Evolutionary conservation across 2,113 vertebrate genomes (phyloP).

Genomic region (Phaethornis superciliosus): DNA sequence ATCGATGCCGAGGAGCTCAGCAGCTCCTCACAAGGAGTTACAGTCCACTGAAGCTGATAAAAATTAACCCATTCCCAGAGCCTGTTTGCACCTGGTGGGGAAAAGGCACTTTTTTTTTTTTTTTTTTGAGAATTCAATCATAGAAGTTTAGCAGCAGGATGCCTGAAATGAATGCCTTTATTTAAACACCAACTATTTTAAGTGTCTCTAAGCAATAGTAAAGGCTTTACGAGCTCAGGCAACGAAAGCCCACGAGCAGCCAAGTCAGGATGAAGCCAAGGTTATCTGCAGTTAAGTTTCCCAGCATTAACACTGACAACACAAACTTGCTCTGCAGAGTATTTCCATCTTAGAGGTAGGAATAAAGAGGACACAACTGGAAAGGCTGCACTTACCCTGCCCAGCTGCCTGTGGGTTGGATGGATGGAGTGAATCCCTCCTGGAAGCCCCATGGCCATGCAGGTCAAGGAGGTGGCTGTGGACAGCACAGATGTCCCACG

Average conservation of each 20-base stretch:
- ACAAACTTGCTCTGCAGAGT: neutral
- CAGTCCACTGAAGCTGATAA: neutral
- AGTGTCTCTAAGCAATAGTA: constrained; percentile 23
- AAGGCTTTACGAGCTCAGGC: neutral
- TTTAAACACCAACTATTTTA: constrained; percentile 30
- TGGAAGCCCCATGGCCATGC: neutral
- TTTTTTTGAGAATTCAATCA: neutral
- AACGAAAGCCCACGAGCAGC: neutral
- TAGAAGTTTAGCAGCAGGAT: neutral
- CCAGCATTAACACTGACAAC: neutral
- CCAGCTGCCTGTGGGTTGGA: neutral
- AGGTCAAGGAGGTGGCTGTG: neutral
- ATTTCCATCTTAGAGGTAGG: neutral
- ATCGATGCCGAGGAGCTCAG: neutral
- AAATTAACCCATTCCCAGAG: neutral
- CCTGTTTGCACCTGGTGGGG: neutral
- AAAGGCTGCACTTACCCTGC: neutral
- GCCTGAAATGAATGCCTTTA: constrained; percentile 30
- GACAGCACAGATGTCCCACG: no score
- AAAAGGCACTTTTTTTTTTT: neutral
- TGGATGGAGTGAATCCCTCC: neutral
- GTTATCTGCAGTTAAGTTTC: neutral
- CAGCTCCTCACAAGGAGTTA: neutral
- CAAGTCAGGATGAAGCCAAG: neutral
- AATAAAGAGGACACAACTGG: neutral